These are phyloP conservation scores for Atta cephalotes DNA, from an alignment of 1,140 invertebrate species.

Conservation along the genomic window DNA sequence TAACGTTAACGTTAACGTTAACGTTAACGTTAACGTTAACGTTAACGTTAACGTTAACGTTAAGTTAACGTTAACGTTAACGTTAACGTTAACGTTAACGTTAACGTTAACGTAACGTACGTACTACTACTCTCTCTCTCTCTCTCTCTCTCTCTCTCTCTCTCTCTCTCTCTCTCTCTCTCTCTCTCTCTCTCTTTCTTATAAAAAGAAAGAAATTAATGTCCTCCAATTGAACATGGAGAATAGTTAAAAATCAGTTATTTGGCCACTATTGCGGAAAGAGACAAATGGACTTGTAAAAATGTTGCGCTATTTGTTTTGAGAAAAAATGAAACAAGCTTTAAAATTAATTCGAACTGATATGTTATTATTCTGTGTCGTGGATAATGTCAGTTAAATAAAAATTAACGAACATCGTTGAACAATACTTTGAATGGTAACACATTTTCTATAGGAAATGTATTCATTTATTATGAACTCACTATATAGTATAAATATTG, in stretches of 20 bases:
- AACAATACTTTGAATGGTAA: slow-evolving; percentile 28
- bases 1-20: too few species aligned
- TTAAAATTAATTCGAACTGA: slow-evolving; percentile 27
- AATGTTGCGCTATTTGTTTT: slow-evolving; percentile 42
- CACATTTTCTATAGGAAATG: not conserved
- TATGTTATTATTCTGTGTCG: slow-evolving; percentile 14
- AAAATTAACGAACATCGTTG: not conserved
- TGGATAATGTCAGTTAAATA: slow-evolving; percentile 22
- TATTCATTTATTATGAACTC: slow-evolving; percentile 5
- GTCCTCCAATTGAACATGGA: slow-evolving; percentile 24
- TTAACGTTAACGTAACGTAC: too few species aligned
- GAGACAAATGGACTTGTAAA: slow-evolving; percentile 46
- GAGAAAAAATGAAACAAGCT: slow-evolving; percentile 57
- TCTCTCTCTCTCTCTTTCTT: too few species aligned
- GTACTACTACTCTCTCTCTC: too few species aligned
- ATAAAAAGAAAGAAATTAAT: slow-evolving; percentile 31
- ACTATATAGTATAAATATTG: not conserved
- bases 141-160: not conserved
- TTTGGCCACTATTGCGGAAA: slow-evolving; percentile 28
- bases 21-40: too few species aligned
- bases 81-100: too few species aligned
- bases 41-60: too few species aligned
- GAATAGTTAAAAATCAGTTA: slow-evolving; percentile 38
- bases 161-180: not conserved
- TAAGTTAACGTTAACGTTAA: too few species aligned